Conservation (phyloP, 2,113 vertebrate species). For the Proterorhinus semilunaris region DNA sequence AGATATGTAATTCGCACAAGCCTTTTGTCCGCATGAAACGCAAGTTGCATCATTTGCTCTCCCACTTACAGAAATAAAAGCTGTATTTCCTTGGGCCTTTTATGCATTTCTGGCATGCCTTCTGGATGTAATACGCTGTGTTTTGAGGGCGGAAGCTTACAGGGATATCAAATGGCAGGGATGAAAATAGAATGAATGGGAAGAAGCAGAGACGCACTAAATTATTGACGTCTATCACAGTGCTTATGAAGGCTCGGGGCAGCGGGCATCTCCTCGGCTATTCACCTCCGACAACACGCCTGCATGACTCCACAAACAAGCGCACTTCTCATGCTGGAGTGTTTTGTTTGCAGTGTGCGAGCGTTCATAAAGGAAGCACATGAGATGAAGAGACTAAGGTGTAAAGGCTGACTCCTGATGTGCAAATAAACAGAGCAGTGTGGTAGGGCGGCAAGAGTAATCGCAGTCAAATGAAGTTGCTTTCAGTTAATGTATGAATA, state of each 20-base stretch:
- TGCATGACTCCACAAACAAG: constrained; percentile 43
- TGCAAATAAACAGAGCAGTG: no score
- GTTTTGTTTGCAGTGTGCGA: constrained; percentile 12
- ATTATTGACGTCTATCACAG: constrained; percentile 71
- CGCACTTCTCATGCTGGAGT: constrained; percentile 19
- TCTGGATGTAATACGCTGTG: constrained; percentile 39
- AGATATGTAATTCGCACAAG: constrained; percentile 35
- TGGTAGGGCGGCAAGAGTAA: no score
- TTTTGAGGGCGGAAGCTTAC: constrained; percentile 55
- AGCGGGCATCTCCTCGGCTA: constrained; percentile 44
- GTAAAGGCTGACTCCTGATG: constrained; percentile 22
- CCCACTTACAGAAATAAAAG: constrained; percentile 38
- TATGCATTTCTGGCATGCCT: constrained; percentile 31
- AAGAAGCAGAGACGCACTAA: constrained; percentile 39
- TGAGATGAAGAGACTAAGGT: constrained; percentile 27
- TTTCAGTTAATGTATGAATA: no score
- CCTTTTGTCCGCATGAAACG: constrained; percentile 40
- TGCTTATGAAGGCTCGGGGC: constrained; percentile 53
- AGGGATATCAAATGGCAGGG: constrained; percentile 68
- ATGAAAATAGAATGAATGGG: constrained; percentile 70
- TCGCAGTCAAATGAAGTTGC: no score
- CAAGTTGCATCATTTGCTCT: constrained; percentile 32
- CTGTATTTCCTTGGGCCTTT: constrained; percentile 45
- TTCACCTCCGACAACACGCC: constrained; percentile 53
- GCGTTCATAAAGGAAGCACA: constrained; percentile 12